phyloP scores from a whole-genome alignment of 1,140 invertebrate species.

The Papilio glaucus region DNA sequence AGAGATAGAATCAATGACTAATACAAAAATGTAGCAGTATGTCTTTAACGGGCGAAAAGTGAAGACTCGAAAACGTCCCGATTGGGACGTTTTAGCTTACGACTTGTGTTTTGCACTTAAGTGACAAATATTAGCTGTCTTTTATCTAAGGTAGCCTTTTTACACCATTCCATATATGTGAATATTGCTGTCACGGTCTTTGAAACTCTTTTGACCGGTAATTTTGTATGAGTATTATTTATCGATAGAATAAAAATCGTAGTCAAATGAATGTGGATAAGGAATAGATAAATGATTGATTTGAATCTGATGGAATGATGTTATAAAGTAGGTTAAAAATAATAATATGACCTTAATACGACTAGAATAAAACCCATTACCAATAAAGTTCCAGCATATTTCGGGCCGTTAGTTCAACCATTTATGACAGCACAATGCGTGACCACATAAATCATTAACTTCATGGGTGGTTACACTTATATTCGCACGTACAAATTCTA shows the following conservation, averaged over 20 bases:
- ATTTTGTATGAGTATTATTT: no score
- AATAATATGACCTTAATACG: not conserved
- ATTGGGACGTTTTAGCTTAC: no score
- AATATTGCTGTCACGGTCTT: no score
- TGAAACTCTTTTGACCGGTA: no score
- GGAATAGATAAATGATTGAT: not conserved
- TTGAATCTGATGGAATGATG: not conserved
- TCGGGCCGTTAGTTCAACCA: slow-evolving; percentile 7
- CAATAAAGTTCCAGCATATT: slow-evolving; percentile 12
- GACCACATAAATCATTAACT: slow-evolving; percentile 25
- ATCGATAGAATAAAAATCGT: not conserved
- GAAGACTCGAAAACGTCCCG: no score
- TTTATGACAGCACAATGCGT: slow-evolving; percentile 18
- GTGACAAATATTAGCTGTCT: no score
- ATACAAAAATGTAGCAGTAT: no score
- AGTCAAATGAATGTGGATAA: not conserved
- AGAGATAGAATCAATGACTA: no score
- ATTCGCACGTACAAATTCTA: not conserved
- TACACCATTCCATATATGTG: no score
- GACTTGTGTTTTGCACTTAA: no score
- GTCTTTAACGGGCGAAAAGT: no score
- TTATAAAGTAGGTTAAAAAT: not conserved
- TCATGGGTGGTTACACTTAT: not conserved
- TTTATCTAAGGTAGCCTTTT: no score
- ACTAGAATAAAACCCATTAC: not conserved